Base-by-base conservation (phyloP, 2,888 invertebrate genomes). In the Lordiphosa fenestrarum region DNA sequence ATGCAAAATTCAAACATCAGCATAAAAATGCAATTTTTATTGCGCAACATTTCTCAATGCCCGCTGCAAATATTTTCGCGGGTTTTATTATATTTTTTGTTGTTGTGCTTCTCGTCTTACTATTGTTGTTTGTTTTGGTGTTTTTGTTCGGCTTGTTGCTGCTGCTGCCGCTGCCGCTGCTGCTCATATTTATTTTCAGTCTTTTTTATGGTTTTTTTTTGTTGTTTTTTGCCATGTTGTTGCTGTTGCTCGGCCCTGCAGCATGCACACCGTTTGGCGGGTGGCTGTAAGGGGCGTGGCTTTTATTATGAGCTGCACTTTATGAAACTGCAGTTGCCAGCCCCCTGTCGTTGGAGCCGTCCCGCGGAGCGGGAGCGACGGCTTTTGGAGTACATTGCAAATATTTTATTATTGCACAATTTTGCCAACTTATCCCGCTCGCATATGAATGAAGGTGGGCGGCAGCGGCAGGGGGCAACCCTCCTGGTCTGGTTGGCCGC, bases 1-100 rank as follows among this genome's bases (percentile, higher is more conserved):
- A 86, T 86, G 81, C 78, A 68, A 84, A 87, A 87, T 87, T 87
- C 86, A 87, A 87, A 87, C 83, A 87, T 87, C 87, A 87, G 86
- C 88, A 86, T 81, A 87, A 87, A 87, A 87, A 83, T 87, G 81
- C 86, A 87, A 86, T 87, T 87, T 87, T 86, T 87, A 87, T 87
- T 83, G 86, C 86, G 64, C 76, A 82, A 78, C 81, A 87, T 80
- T 80, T 83, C 78, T 84, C 84, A 80, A 83, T 83, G 78, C 76
- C 67, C 76, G 70, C 67, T 84, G 86, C 80, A 84, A 85, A 86
- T 83, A 81, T 84, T 84, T 81, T 81, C 86, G 83, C 85, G 83
- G 85, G 81, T 73, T 78, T 78, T 78, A 76, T 78, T 84, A 84
- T 84, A 69, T 42, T 35, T 52, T 52, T 35, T 52, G 46, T 38